Evolutionary conservation across 2,113 vertebrate genomes (phyloP).

Genomic region (Toxotes jaculatrix): DNA sequence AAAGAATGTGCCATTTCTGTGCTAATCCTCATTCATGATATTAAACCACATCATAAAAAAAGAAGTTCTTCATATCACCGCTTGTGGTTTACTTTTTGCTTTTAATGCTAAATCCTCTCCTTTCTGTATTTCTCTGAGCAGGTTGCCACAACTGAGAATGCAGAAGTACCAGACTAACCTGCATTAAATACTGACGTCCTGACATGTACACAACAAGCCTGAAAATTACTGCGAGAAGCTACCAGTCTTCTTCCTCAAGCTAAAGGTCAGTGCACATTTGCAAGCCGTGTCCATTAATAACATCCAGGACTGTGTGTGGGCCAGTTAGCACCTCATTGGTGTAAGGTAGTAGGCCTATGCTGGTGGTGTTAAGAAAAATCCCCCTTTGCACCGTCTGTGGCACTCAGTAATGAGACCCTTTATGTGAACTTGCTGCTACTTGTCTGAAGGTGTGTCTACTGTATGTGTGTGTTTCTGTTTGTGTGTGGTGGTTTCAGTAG

Average conservation of each 20-base stretch:
- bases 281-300: conserved; percentile 6
- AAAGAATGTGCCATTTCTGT: not conserved
- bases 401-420: conserved; percentile 58
- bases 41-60: not conserved
- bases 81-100: not conserved
- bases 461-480: conserved; percentile 43
- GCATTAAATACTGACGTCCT: not conserved
- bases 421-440: conserved; percentile 66
- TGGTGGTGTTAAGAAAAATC: conserved; percentile 54
- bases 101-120: not conserved
- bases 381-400: conserved; percentile 62
- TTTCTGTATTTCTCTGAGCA: not conserved
- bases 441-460: conserved; percentile 65
- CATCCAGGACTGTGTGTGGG: conserved; percentile 41
- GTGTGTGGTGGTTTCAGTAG: conserved; percentile 35
- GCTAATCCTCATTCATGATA: not conserved
- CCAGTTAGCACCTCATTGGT: conserved; percentile 59
- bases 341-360: conserved; percentile 21
- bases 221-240: conserved; percentile 8
- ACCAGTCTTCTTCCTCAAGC: not conserved
- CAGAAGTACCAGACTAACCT: not conserved
- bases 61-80: not conserved
- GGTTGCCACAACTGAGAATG: not conserved
- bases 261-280: conserved; percentile 33
- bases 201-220: not conserved